These are phyloP conservation scores for Corythornis leucogaster DNA, from an alignment of 2,797 vertebrate genomes.

Conservation along the genomic window DNA sequence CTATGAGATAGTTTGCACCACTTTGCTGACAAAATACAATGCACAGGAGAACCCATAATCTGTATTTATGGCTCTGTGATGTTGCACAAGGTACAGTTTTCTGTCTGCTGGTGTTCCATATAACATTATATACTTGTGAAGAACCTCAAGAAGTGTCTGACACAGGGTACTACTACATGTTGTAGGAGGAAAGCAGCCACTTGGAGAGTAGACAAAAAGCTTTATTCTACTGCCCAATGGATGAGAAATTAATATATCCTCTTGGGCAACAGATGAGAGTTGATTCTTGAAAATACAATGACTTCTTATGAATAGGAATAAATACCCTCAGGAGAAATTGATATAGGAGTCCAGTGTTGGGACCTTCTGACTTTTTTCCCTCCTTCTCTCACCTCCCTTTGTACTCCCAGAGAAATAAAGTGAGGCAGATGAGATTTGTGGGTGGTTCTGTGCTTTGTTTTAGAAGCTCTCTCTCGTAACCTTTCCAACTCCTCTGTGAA, in stretches of 20 bases:
- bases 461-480: neutral
- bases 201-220: neutral
- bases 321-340: neutral
- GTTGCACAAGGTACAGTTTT: neutral
- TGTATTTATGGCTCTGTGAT: neutral
- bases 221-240: neutral
- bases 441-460: neutral
- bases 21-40: neutral
- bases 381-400: neutral
- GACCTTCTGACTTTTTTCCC: neutral
- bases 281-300: neutral
- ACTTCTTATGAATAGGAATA: neutral
- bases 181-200: neutral
- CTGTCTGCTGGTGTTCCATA: neutral
- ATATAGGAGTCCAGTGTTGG: neutral
- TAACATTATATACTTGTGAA: neutral
- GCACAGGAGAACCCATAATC: neutral
- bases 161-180: neutral
- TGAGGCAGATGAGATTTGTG: neutral
- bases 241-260: neutral
- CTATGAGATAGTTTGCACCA: neutral
- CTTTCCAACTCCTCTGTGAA: neutral
- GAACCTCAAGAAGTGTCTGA: neutral
- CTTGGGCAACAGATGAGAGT: neutral
- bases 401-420: neutral